phyloP scores from a whole-genome alignment of 2,113 vertebrate species.

The Copsychus sechellarum region DNA sequence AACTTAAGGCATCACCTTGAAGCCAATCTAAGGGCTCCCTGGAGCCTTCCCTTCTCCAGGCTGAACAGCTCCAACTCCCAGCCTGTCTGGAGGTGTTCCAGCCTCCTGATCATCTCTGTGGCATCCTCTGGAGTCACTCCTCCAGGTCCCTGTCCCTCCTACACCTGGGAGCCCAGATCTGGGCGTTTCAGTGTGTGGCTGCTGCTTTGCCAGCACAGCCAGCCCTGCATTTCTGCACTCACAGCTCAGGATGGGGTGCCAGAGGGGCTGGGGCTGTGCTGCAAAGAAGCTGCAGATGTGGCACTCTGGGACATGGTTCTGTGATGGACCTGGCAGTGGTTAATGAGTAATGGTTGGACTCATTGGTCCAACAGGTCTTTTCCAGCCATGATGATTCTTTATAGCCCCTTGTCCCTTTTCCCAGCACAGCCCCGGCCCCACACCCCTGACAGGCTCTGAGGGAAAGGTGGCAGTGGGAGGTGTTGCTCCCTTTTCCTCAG shows the following conservation, averaged over 20 bases:
- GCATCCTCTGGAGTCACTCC: neutral
- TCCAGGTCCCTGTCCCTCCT: neutral
- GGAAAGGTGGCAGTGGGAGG: neutral
- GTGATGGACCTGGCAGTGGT: too few species aligned
- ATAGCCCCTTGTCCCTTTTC: neutral
- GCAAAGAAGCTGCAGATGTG: neutral
- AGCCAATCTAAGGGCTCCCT: neutral
- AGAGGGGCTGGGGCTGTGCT: neutral
- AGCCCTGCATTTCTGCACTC: accelerated
- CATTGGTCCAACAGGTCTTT: neutral
- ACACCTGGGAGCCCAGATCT: neutral
- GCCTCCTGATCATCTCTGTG: neutral
- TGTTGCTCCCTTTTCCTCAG: neutral
- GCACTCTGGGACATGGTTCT: neutral
- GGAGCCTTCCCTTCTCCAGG: neutral
- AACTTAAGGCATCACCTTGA: too few species aligned
- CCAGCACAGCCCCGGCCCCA: accelerated
- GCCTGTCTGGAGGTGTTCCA: neutral
- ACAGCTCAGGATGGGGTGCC: neutral
- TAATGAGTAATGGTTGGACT: neutral
- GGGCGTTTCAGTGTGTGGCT: neutral
- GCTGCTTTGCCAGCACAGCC: neutral
- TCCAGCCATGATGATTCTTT: neutral
- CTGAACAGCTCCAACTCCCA: neutral
- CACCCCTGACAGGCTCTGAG: neutral